Evolutionary conservation across 2,888 invertebrate species (phyloP), one percentile per base, ranked within the genome.

Genomic region (Syrphus vitripennis): DNA sequence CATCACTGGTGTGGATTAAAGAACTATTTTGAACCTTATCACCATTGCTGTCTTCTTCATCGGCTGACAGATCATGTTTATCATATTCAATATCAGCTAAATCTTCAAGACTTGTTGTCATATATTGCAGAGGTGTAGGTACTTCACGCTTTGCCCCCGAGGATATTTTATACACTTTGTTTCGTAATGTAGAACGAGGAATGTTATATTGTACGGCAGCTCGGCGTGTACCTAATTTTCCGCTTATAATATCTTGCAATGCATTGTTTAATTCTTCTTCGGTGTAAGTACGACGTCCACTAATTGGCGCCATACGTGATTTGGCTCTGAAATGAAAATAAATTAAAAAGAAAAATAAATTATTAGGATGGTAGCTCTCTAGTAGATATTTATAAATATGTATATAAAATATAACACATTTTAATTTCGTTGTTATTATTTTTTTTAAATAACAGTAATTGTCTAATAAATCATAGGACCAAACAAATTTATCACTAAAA

Each of bases 201-300:
- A 99, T 98, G 89, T 98, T 98, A 93, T 99, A 99, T 89, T 98
- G 96, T 72, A 97, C 97, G 70, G 99, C 97, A 9, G 99, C 98
- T 80, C 98, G 94, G 57, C 98, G 94, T 6, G 98, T 98, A 88
- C 98, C 98, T 89, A 99, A 94, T 90, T 97, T 96, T 19, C 98
- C 98, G 88, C 96, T 96, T 92, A 97, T 96, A 91, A 99, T 98
- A 93, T 98, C 99, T 82, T 97, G 95, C 79, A 99, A 95, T n/a
- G 99, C 99, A 42, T 96, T 96, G 90, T 97, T 96, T 50, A 99
- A 95, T 92, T 99, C 98, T 90, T 98, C 97, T 89, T 98, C 98
- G n/a, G 98, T 98, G 94, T 99, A 99, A 71, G 96, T 95, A 88
- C 97, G 95, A 88, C 97, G 94, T 75, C 95, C 94, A 87, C 93